phyloP scores from a whole-genome alignment of 2,888 invertebrate species.

The Synanthedon andrenaeformis region DNA sequence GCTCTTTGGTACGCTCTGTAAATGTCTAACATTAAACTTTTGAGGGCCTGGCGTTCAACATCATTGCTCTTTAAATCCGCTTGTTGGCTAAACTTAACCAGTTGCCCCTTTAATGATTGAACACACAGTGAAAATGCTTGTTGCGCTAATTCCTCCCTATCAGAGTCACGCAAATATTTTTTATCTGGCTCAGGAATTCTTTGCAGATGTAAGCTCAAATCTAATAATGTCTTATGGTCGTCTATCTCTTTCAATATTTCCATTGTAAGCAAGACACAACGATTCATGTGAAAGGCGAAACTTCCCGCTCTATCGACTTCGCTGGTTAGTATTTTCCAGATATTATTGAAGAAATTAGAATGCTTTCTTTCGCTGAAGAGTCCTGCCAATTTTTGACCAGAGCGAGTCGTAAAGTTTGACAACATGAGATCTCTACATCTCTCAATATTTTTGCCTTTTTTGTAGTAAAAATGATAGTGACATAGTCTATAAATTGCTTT shows the following conservation, averaged over 20 bases:
- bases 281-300: constrained; percentile 91
- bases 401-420: constrained; percentile 75
- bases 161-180: constrained; percentile 87
- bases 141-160: constrained; percentile 83
- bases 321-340: constrained; percentile 90
- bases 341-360: constrained; percentile 91
- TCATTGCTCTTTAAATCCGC: constrained; percentile 55
- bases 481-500: constrained; percentile 91
- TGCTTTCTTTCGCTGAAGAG: constrained; percentile 87
- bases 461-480: constrained; percentile 83
- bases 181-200: constrained; percentile 88
- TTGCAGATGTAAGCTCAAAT: constrained; percentile 82
- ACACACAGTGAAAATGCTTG: constrained; percentile 82
- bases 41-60: constrained; percentile 57
- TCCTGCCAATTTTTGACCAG: constrained; percentile 79
- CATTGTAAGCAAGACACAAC: constrained; percentile 84
- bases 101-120: constrained; percentile 75
- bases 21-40: constrained; percentile 67
- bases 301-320: constrained; percentile 95
- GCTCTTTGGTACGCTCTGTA: constrained; percentile 78
- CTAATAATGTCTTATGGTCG: constrained; percentile 83
- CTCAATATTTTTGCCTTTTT: constrained; percentile 74
- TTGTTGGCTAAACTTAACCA: constrained; percentile 65
- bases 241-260: constrained; percentile 83
- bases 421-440: constrained; percentile 80